phyloP scores from a whole-genome alignment of 2,113 vertebrate genomes.

The Athene noctua region DNA sequence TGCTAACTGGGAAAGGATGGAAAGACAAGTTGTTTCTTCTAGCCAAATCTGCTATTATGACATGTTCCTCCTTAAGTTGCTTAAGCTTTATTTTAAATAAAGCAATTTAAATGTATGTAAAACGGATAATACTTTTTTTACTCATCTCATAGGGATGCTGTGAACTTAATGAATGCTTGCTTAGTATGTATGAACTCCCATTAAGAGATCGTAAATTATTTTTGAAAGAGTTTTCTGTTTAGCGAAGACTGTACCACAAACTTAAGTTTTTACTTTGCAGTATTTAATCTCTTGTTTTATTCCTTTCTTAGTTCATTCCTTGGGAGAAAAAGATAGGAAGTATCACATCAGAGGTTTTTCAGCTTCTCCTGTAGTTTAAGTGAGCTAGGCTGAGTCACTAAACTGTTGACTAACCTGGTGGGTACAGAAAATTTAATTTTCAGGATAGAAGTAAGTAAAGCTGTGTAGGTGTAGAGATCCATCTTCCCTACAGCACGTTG shows the following conservation, averaged over 20 bases:
- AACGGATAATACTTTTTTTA: background rate
- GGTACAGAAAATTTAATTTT: background rate
- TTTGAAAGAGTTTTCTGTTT: background rate
- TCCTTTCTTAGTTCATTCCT: background rate
- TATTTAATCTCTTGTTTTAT: background rate
- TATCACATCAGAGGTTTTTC: background rate
- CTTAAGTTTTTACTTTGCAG: background rate
- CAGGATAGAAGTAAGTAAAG: background rate
- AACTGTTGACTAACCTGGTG: background rate
- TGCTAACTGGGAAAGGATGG: background rate
- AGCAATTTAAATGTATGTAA: background rate
- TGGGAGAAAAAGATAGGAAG: background rate
- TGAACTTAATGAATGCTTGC: background rate
- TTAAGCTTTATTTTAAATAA: background rate
- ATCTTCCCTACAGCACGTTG: background rate
- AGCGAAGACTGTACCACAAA: background rate
- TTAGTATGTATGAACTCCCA: background rate
- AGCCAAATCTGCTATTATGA: background rate
- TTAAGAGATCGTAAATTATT: background rate
- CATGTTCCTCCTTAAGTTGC: background rate
- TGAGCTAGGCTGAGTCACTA: slow-evolving; percentile 22
- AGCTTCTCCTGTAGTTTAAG: background rate
- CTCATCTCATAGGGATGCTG: background rate
- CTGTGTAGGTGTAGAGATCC: background rate
- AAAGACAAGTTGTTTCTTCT: background rate